phyloP scores from a whole-genome alignment of 2,888 invertebrate species.

The Gari tellinella region DNA sequence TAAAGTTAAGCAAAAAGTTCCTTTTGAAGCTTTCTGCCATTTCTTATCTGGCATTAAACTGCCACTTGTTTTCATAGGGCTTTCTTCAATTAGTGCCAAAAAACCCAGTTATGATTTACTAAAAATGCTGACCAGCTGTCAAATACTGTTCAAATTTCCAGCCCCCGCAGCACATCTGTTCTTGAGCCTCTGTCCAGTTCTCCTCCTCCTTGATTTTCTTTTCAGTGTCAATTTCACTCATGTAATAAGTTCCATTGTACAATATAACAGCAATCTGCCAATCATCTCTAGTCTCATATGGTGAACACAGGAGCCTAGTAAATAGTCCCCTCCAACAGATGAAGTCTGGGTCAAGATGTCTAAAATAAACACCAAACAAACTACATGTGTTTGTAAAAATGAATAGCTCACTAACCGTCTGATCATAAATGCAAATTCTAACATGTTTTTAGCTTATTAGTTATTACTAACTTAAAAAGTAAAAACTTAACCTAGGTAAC shows the following conservation, averaged over 20 bases:
- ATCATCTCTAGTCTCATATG: conserved; percentile 88
- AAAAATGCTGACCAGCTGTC: conserved; percentile 86
- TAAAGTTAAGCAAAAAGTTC: no score
- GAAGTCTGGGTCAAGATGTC: conserved; percentile 85
- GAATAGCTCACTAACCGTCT: no score
- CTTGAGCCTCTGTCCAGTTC: conserved; percentile 85
- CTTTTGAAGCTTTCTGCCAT: no score
- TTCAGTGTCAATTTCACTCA: conserved; percentile 89
- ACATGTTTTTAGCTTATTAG: no score
- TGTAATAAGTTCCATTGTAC: conserved; percentile 88
- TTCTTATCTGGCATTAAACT: no score
- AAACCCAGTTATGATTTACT: no score
- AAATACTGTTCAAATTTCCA: conserved; percentile 92
- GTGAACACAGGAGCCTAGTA: conserved; percentile 88
- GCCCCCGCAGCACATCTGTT: conserved; percentile 88
- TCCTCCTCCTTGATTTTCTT: conserved; percentile 67
- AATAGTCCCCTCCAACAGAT: conserved; percentile 90
- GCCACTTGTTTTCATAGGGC: background rate
- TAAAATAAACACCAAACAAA: conserved; percentile 17
- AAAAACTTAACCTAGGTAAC: no score
- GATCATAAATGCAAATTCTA: no score
- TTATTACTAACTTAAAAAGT: no score
- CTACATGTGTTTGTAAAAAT: no score
- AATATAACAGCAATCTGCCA: conserved; percentile 90
- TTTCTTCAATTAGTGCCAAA: no score